Conservation (phyloP, 2,113 vertebrate species). For the Podarcis cretensis region DNA sequence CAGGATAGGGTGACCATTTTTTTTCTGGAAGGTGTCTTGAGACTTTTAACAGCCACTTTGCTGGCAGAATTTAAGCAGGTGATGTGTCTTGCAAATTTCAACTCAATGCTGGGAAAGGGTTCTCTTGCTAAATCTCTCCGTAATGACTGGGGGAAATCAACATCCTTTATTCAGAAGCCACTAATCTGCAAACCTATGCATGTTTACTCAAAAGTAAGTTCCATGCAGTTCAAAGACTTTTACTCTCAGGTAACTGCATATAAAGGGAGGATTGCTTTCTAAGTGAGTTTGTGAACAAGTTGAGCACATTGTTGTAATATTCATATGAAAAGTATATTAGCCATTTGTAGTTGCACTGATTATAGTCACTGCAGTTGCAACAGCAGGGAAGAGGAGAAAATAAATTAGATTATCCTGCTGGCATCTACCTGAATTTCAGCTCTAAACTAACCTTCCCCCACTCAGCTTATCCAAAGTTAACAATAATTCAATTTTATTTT, state of each 20-base stretch:
- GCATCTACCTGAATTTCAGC: background rate
- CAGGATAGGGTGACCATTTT: background rate
- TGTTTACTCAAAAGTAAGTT: background rate
- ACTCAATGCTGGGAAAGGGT: background rate
- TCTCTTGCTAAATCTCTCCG: background rate
- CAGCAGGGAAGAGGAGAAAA: background rate
- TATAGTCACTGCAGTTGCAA: background rate
- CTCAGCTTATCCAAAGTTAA: background rate
- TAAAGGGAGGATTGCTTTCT: too few relatives aligned
- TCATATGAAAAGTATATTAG: background rate
- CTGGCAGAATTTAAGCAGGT: background rate
- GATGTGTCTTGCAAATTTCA: background rate
- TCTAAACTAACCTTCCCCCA: background rate
- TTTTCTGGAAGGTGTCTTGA: background rate
- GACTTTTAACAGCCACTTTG: background rate
- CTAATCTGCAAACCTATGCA: background rate
- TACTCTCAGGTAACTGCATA: background rate
- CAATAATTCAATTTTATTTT: conserved; percentile 1
- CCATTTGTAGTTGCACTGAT: background rate
- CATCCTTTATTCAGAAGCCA: background rate
- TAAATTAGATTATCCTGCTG: conserved; percentile 6
- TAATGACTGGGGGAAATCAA: background rate
- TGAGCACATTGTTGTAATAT: background rate
- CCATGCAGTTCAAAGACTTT: background rate
- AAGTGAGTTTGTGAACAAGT: background rate